These are phyloP conservation scores for Paradisaea rubra DNA, from an alignment of 2,113 vertebrate genomes.

Conservation along the genomic window DNA sequence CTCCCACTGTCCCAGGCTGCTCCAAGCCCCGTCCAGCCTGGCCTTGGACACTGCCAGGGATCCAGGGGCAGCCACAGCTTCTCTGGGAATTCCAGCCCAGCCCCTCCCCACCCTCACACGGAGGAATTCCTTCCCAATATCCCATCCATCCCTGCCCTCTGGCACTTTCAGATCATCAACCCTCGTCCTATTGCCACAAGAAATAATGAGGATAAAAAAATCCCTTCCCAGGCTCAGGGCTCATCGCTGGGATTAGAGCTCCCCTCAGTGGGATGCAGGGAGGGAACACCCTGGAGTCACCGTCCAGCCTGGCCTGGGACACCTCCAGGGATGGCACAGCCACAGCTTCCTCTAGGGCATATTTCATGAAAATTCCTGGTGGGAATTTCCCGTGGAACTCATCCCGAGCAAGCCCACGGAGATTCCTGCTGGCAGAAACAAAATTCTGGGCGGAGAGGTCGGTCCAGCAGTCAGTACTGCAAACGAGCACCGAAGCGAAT, in stretches of 20 bases:
- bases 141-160: not conserved
- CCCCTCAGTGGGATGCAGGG: constrained; percentile 48
- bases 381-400: not conserved
- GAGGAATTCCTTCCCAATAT: not conserved
- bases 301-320: not conserved
- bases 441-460: accelerated
- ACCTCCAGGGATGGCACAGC: not conserved
- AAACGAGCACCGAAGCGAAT: accelerated
- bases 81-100: not conserved
- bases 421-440: not conserved
- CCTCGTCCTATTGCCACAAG: not conserved
- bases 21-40: not conserved
- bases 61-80: not conserved
- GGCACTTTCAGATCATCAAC: not conserved
- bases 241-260: constrained; percentile 54
- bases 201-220: not conserved
- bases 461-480: accelerated
- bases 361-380: accelerated
- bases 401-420: accelerated
- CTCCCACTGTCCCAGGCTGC: not conserved
- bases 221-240: no score
- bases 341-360: accelerated
- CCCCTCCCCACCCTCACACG: not conserved
- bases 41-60: not conserved
- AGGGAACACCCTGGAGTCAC: not conserved